Evolutionary conservation across 2,797 vertebrate species (phyloP).

Genomic region (Ctenopoma kingsleyae): DNA sequence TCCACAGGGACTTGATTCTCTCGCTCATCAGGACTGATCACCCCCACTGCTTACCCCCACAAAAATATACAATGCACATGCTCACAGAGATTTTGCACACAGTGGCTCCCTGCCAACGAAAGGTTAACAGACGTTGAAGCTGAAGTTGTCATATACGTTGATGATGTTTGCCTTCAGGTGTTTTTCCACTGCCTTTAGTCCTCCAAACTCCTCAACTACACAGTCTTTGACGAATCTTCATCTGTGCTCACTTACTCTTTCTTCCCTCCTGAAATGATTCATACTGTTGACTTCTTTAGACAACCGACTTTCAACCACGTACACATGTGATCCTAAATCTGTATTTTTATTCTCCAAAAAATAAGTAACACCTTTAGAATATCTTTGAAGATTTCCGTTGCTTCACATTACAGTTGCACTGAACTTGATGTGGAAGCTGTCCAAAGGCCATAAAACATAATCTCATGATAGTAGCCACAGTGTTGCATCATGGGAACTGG

Average conservation of each 20-base stretch:
- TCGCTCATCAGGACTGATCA: constrained; percentile 17
- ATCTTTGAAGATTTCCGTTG: constrained; percentile 14
- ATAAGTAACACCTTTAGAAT: background rate
- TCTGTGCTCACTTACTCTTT: background rate
- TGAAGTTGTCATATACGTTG: constrained; percentile 37
- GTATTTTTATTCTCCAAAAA: background rate
- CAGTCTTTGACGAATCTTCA: background rate
- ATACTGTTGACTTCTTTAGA: constrained; percentile 5
- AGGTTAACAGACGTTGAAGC: constrained; percentile 50
- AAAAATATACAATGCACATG: constrained; percentile 6
- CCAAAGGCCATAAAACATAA: constrained; percentile 64
- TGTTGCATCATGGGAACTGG: constrained; percentile 76
- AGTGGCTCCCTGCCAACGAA: constrained; percentile 34
- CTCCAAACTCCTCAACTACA: constrained; percentile 27
- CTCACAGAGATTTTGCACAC: constrained; percentile 18
- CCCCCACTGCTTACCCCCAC: background rate
- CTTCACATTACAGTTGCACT: constrained; percentile 30
- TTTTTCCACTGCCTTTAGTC: constrained; percentile 52
- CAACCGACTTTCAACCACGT: background rate
- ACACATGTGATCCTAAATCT: background rate
- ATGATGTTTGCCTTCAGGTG: constrained; percentile 52
- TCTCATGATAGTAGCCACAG: constrained; percentile 53
- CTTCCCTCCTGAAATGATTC: constrained; percentile 1
- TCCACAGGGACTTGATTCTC: constrained; percentile 37
- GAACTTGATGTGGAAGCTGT: constrained; percentile 42